A percentile compares a stretch with the other conserved stretches of the same genome.
Evolutionary conservation across 64 coral and sea anemone genomes (phyloP).

Genomic region (Pocillopora damicornis): DNA sequence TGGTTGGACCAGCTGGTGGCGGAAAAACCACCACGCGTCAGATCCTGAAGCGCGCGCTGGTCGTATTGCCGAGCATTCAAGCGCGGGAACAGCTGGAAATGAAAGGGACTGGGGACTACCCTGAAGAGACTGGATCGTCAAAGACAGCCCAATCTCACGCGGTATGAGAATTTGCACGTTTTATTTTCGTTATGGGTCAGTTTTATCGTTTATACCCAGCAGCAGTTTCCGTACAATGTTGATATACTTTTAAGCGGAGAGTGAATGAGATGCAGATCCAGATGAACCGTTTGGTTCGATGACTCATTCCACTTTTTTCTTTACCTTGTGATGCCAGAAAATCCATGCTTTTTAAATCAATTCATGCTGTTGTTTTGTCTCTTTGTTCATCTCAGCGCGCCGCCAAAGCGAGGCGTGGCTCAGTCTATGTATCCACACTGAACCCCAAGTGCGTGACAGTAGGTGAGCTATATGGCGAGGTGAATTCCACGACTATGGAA

Average conservation of each 20-base stretch:
- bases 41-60: constrained; percentile 75
- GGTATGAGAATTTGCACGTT: constrained; percentile 17
- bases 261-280: not conserved
- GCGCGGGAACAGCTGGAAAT: constrained; percentile 40
- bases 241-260: not conserved
- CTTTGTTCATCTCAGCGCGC: constrained; percentile 25
- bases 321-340: not conserved
- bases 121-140: constrained; percentile 32
- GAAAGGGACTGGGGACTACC: constrained; percentile 13
- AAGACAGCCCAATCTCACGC: constrained; percentile 14
- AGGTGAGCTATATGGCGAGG: constrained; percentile 84
- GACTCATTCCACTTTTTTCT: not conserved
- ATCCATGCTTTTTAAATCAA: too few species aligned
- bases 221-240: not conserved
- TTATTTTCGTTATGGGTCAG: not conserved
- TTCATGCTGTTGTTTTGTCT: not conserved
- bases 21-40: constrained; percentile 87
- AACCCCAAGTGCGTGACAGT: constrained; percentile 95
- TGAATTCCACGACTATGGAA: constrained; percentile 89
- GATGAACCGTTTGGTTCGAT: not conserved
- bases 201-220: too few species aligned
- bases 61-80: constrained; percentile 67
- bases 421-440: constrained; percentile 54
- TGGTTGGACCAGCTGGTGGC: constrained; percentile 87
- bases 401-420: constrained; percentile 48